phyloP scores from a whole-genome alignment of 2,113 vertebrate species.

The Tylochromis polylepis region DNA sequence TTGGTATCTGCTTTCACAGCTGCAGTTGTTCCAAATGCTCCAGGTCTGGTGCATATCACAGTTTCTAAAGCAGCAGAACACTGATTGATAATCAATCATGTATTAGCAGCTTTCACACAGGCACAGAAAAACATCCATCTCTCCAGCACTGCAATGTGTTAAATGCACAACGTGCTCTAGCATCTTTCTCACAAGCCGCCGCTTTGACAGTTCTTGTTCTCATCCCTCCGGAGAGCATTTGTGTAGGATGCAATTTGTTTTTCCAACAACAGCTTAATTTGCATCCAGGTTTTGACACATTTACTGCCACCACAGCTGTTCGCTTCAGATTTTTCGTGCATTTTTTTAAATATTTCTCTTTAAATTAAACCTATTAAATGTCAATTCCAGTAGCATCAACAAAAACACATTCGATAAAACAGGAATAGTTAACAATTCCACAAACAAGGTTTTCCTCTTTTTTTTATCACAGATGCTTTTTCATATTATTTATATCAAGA shows the following conservation, averaged over 20 bases:
- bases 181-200: background rate
- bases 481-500: background rate
- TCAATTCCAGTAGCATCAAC: background rate
- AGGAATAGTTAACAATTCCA: background rate
- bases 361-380: background rate
- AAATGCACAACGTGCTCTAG: background rate
- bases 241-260: conserved; percentile 20
- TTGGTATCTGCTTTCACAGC: background rate
- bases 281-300: conserved; percentile 1
- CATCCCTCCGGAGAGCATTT: background rate
- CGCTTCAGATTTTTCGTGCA: background rate
- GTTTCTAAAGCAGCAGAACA: conserved; percentile 9
- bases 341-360: background rate
- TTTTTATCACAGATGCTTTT: background rate
- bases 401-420: background rate
- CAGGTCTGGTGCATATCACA: background rate
- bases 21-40: conserved; percentile 10
- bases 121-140: background rate
- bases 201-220: background rate
- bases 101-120: conserved; percentile 5
- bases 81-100: conserved; percentile 42
- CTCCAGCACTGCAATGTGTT: background rate
- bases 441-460: background rate
- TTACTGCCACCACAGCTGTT: conserved; percentile 15
- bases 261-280: conserved; percentile 9